These are phyloP conservation scores for Drosophila anceps DNA, from an alignment of 2,888 invertebrate species.

Conservation along the genomic window DNA sequence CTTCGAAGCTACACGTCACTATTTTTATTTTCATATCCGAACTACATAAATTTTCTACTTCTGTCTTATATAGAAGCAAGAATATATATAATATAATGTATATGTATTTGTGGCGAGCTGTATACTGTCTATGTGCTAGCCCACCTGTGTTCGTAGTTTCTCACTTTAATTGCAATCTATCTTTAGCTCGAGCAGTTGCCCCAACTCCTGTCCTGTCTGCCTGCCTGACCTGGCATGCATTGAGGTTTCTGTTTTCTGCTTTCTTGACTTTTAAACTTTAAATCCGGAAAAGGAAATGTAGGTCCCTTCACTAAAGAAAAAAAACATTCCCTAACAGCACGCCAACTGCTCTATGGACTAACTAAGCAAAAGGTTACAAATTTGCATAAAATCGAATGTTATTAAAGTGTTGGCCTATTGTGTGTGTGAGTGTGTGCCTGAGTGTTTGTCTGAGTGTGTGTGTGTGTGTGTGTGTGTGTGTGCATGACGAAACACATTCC, in stretches of 20 bases:
- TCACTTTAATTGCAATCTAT: constrained; percentile 63
- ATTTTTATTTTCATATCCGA: constrained; percentile 6
- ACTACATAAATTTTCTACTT: constrained; percentile 9
- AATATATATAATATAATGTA: background rate
- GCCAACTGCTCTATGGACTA: constrained; percentile 49
- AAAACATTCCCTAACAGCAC: constrained; percentile 56
- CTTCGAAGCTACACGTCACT: constrained; percentile 8
- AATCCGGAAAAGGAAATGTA: constrained; percentile 60
- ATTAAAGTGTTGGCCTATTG: constrained; percentile 26
- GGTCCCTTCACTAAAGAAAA: constrained; percentile 29
- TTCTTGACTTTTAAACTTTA: constrained; percentile 74
- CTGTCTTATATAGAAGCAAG: background rate
- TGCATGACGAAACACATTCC: constrained; percentile 49
- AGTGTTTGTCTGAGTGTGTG: constrained; percentile 15
- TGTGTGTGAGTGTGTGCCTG: background rate
- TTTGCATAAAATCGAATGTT: constrained; percentile 76
- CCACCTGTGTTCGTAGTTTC: constrained; percentile 19
- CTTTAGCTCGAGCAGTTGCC: constrained; percentile 34
- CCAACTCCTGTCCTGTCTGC: constrained; percentile 8
- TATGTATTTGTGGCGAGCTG: no score
- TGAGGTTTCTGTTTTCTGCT: constrained; percentile 35
- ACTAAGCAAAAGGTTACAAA: constrained; percentile 68
- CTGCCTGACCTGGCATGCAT: constrained; percentile 51
- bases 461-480: constrained; percentile 8
- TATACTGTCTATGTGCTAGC: background rate